Conservation (phyloP, 1,140 invertebrate genomes). For the Leptestheria dahalacensis region DNA sequence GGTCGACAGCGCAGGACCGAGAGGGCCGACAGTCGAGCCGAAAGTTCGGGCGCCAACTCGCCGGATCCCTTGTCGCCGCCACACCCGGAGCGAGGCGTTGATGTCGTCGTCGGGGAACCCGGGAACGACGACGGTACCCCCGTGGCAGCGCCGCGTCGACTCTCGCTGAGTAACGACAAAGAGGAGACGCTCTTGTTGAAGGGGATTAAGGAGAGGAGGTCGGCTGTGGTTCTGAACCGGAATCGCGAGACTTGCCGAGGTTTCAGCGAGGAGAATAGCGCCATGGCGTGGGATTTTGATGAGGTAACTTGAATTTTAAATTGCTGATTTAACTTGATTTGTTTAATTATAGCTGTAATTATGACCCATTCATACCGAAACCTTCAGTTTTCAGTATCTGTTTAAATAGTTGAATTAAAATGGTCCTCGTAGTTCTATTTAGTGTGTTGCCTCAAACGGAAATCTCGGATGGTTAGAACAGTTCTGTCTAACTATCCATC, state of each 20-base stretch:
- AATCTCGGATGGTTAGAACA: too few relatives aligned
- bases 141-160: not conserved
- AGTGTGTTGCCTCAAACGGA: too few relatives aligned
- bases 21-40: slow-evolving; percentile 46
- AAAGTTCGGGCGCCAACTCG: slow-evolving; percentile 53
- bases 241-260: not conserved
- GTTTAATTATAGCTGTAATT: too few relatives aligned
- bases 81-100: not conserved
- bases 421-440: too few relatives aligned
- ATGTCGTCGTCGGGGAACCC: not conserved
- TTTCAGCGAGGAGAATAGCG: slow-evolving; percentile 3
- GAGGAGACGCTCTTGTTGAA: not conserved
- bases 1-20: slow-evolving; percentile 32
- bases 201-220: slow-evolving; percentile 1
- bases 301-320: slow-evolving; percentile 15
- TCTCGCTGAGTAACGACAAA: not conserved
- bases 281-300: slow-evolving; percentile 8
- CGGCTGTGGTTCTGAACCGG: not conserved
- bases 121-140: not conserved
- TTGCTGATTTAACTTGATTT: too few relatives aligned
- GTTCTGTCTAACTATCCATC: too few relatives aligned
- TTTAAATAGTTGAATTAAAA: too few relatives aligned
- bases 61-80: slow-evolving; percentile 33
- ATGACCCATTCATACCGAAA: too few relatives aligned
- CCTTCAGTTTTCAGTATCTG: too few relatives aligned